phyloP scores from a whole-genome alignment of 35 echinoderm and acorn worm species.

The Heliocidaris tuberculata region DNA sequence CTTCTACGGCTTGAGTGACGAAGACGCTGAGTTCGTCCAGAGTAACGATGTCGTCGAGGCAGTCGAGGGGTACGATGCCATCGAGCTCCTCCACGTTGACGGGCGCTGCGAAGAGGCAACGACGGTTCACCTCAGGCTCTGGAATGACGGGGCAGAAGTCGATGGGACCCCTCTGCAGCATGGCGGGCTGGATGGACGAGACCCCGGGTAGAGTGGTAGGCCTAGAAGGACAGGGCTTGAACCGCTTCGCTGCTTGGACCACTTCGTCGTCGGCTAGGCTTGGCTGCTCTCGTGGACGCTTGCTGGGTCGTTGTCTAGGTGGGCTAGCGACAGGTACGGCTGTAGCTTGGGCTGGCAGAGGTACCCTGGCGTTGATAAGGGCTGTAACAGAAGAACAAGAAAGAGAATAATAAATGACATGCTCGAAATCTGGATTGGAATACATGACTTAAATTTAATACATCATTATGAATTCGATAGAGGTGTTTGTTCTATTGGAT shows the following conservation, averaged over 20 bases:
- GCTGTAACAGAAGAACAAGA: background rate
- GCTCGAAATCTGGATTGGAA: background rate
- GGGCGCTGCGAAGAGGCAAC: background rate
- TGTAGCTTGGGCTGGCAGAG: background rate
- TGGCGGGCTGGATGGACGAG: background rate
- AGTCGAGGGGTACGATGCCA: constrained; percentile 3
- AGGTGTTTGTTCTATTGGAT: too few species aligned
- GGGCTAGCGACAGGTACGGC: background rate
- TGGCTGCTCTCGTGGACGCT: background rate
- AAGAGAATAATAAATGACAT: background rate
- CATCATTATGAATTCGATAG: background rate
- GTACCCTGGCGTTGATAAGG: background rate
- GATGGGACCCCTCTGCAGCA: background rate
- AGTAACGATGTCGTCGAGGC: background rate
- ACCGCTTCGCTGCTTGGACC: constrained; percentile 7
- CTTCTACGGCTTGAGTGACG: background rate
- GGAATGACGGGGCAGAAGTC: background rate
- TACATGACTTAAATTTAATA: background rate
- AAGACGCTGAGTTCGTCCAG: background rate
- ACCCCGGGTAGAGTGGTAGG: background rate
- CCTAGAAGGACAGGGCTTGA: background rate
- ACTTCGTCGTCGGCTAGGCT: background rate
- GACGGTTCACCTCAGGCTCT: background rate
- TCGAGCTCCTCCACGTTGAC: background rate
- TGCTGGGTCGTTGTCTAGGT: background rate